Base-by-base conservation (phyloP, 2,797 vertebrate genomes). In the Hypotaenidia okinawae region DNA sequence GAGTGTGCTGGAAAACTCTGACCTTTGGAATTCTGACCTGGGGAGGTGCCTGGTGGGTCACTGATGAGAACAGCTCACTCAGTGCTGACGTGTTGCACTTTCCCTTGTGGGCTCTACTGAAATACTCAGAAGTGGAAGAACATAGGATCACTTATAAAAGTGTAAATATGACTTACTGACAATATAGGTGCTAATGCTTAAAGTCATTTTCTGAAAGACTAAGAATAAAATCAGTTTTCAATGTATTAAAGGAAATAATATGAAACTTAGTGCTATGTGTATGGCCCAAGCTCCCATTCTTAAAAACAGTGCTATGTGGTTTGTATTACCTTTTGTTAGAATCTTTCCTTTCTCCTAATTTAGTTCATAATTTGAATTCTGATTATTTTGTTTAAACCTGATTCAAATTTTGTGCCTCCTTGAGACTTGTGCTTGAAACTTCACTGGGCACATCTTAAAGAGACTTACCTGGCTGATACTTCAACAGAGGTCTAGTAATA, bases 201-300 rank as follows among this genome's bases (percentile, higher is more conserved):
- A 69, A 86, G 22, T 33, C 0, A 55, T 57, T 89, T 79, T 78
- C 80, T 95, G 92, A 73, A 84, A 88, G 86, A 88, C 69, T 39
- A 49, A 95, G 88, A 97, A 96, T 96, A 94, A 97, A 96, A 87
- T 8, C 33, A 27, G 28, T 95, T 96, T 95, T 93, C 80, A 94
- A 88, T 94, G 70, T 80, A 85, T 74, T 92, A 92, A 95, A 94
- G 69, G 83, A 91, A 72, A 89, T 43, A 93, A 87, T 61, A 70
- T 87, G 75, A 84, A 59, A 35, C 66, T 39, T 14, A 84, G 90
- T 84, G 12, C 74, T 63, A 74, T 0, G 3, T 90, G 80, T 91
- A 84, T 94, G 81, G 41, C 83, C 87, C 79, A 89, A 39, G 55
- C 43, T 92, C 84, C 70, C 67, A 19, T 86, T 76, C 59, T 89